Base-by-base conservation (phyloP, 2,113 vertebrate species). In the Noturus placidus region DNA sequence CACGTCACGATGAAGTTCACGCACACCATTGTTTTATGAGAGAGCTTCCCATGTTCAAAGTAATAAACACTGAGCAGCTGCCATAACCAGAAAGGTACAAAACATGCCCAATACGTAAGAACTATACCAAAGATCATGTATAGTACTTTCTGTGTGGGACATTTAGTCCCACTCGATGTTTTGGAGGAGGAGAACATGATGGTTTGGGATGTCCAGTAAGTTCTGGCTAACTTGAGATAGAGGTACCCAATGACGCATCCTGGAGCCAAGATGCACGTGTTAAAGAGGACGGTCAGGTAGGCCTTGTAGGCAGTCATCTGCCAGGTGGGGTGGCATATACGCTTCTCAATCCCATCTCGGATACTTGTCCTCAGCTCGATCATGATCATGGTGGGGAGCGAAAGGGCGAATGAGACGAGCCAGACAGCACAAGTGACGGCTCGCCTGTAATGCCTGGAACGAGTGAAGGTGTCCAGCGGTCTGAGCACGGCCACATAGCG, bases 311-410 rank as follows among this genome's bases (percentile, higher is more conserved):
- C 90, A 4, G 86, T 65, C 22, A 90, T 85, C 83, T 91, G 90
- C 92, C 91, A 93, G 52, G 92, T 93, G 8, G 92, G 91, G n/a
- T 92, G 90, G 83, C 92, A 93, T 84, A 92, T 91, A 38, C 80
- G 90, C 54, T 92, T 93, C 67, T 88, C 77, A 20, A 82, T 82
- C 15, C 92, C 91, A 15, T 93, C 82, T n/a, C 74, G 82, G 46
- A 85, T 27, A 74, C 65, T 84, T 46, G 35, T 90, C 72, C 87
- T 90, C 25, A 90, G 77, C 59, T 92, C 92, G 6, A 92, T 92
- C 92, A 92, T 92, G 65, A 92, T 92, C 91, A 92, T 92, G 30
- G 91, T 90, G 0, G 92, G 92, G 15, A 93, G 72, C 9, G 91
- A 81, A 19, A 93, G 86, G 20, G 90, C 33, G 20, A 92, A 91